Base-by-base conservation (phyloP, 2,113 vertebrate genomes). In the Dicaeum eximium region DNA sequence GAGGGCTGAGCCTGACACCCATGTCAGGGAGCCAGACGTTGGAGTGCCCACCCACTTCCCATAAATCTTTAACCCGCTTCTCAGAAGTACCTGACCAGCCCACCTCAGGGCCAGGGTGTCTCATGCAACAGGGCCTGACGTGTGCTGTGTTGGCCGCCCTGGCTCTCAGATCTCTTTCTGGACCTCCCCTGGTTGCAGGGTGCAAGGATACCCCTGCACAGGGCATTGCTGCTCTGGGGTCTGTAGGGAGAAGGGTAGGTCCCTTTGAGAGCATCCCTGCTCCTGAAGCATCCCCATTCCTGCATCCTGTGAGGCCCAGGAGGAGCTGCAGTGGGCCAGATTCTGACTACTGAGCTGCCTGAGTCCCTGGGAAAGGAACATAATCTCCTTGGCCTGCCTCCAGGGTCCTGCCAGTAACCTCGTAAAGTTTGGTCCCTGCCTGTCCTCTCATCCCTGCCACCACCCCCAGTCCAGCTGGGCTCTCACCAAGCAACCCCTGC, bases 131-230 rank as follows among this genome's bases (percentile, higher is more conserved):
- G 58, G 12, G 15, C 65, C 60, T 60, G 83, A 77, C 37, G 64
- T 1, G 1, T 10, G 6, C 24, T 42, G 25, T 86, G n/a, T 56
- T 20, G 6, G 30, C 42, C 0, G 0, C 44, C 10, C 25, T 69
- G 60, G 19, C 40, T 80, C 1, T 1, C 31, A 50, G 50, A 27
- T 38, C 37, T 70, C 62, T 77, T 53, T 37, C 16, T 10, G 8
- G 23, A 6, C 8, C 51, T 79, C 4, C 61, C 28, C 13, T 40
- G 0, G 47, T 44, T 77, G 33, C 2, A 2, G 8, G 11, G 31
- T 38, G 17, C 8, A 15, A 73, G 48, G 37, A 50, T 40, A 51
- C 11, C 37, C 11, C 2, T 54, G 30, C 5, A 20, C 3, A 31
- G 51, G 14, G 48, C 31, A 23, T 7, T 77, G 50, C 53, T 57